Conservation (phyloP, 2,888 invertebrate species). For the Sclerodermus sp. region DNA sequence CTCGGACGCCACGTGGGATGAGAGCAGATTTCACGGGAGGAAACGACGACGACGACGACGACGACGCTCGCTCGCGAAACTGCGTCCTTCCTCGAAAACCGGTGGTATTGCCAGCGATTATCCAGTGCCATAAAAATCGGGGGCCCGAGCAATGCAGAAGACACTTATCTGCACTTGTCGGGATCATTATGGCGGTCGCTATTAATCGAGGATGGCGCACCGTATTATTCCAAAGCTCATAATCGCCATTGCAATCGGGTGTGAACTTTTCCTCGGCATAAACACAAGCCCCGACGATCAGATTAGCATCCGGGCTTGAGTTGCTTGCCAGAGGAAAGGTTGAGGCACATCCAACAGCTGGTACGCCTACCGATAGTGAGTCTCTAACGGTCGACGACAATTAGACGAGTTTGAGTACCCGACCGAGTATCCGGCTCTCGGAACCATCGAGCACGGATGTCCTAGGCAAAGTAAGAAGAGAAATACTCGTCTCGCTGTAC, state of each 20-base stretch:
- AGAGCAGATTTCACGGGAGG: too few species aligned
- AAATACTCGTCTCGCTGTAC: too few species aligned
- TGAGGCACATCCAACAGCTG: conserved; percentile 10
- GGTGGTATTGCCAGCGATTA: too few species aligned
- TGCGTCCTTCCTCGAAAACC: too few species aligned
- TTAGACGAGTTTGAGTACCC: conserved; percentile 27
- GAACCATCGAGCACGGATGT: not conserved
- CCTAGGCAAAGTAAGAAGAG: conserved; percentile 1
- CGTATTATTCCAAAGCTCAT: not conserved
- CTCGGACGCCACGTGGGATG: too few species aligned
- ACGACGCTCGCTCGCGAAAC: too few species aligned
- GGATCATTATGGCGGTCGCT: too few species aligned
- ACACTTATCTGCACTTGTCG: too few species aligned
- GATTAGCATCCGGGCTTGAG: not conserved
- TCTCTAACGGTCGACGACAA: conserved; percentile 33
- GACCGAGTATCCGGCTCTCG: conserved; percentile 26
- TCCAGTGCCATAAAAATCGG: too few species aligned
- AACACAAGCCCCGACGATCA: not conserved
- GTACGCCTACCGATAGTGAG: conserved; percentile 17
- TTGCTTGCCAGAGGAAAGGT: not conserved
- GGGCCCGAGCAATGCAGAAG: too few species aligned
- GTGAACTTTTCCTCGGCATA: not conserved
- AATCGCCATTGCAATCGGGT: conserved; percentile 7
- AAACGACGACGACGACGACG: too few species aligned
- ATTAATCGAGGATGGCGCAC: too few species aligned